Evolutionary conservation across 2,113 vertebrate genomes (phyloP).

Genomic region (Chitala chitala): DNA sequence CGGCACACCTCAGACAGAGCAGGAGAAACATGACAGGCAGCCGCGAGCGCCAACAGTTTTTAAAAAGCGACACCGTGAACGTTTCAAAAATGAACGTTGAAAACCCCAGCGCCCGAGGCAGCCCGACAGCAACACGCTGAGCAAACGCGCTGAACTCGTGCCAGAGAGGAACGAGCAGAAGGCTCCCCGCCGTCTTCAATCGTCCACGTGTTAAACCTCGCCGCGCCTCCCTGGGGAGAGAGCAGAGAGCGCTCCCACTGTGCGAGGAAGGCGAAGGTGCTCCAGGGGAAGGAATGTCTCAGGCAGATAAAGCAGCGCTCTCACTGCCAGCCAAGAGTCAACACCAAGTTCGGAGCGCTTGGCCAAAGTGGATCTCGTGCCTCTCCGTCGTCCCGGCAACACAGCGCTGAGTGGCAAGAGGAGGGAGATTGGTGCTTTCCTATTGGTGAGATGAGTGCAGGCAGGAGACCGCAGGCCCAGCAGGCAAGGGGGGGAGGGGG

Average conservation of each 20-base stretch:
- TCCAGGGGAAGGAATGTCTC: neutral
- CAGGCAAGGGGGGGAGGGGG: slow-evolving; percentile 31
- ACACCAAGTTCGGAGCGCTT: slow-evolving; percentile 63
- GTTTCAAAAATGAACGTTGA: neutral
- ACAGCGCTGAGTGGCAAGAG: slow-evolving; percentile 69
- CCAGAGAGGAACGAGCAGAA: neutral
- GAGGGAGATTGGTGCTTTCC: slow-evolving; percentile 62
- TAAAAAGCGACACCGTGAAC: neutral
- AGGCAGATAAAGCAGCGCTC: slow-evolving; percentile 32
- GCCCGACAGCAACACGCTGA: neutral
- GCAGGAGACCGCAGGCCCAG: slow-evolving; percentile 42
- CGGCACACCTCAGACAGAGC: neutral
- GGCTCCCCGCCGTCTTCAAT: neutral
- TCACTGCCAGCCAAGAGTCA: slow-evolving; percentile 48
- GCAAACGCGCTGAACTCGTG: neutral
- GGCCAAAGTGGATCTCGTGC: slow-evolving; percentile 67
- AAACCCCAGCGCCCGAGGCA: neutral
- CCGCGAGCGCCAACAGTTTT: neutral
- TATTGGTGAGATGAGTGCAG: slow-evolving; percentile 57
- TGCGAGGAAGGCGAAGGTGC: too few species aligned
- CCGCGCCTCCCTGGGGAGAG: neutral
- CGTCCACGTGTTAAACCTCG: neutral
- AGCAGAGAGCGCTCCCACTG: neutral
- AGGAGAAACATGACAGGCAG: too few species aligned
- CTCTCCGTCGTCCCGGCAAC: slow-evolving; percentile 71